Conservation (phyloP, 2,113 vertebrate species). For the Trinectes maculatus region DNA sequence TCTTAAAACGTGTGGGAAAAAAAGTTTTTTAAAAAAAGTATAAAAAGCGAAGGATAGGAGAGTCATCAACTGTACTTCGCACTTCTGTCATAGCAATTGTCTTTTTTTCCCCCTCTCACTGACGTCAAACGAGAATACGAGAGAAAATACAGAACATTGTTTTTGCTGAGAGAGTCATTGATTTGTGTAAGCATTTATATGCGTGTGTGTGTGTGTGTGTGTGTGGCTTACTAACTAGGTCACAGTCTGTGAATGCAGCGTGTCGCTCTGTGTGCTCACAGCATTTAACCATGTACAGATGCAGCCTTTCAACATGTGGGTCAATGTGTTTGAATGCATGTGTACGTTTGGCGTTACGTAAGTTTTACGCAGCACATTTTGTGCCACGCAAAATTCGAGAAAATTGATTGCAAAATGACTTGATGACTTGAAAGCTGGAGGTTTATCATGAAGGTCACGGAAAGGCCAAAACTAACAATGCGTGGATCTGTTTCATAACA, state of each 20-base stretch:
- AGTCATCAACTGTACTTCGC: background rate
- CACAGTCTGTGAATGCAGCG: constrained; percentile 33
- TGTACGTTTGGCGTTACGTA: background rate
- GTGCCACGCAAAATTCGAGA: constrained; percentile 14
- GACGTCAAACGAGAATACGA: constrained; percentile 21
- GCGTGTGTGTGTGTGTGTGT: background rate
- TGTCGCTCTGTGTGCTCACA: background rate
- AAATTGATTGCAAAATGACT: constrained; percentile 3
- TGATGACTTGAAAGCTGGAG: background rate
- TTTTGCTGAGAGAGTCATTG: constrained; percentile 33
- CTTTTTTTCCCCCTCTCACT: background rate
- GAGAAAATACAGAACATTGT: constrained; percentile 18
- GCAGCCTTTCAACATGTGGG: constrained; percentile 11
- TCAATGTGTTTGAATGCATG: no score
- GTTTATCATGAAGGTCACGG: background rate
- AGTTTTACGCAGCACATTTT: constrained; percentile 14
- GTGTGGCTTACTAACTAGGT: constrained; percentile 38
- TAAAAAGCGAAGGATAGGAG: background rate
- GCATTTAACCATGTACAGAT: constrained; percentile 4
- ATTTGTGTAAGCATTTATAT: constrained; percentile 17
- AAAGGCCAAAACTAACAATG: background rate
- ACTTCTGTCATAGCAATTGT: background rate
- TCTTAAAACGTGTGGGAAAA: constrained; percentile 16
- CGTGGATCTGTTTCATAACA: background rate
- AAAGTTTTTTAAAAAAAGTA: constrained; percentile 3